These are phyloP conservation scores for Linnaemya vulpina DNA, from an alignment of 2,888 invertebrate genomes.

Conservation along the genomic window DNA sequence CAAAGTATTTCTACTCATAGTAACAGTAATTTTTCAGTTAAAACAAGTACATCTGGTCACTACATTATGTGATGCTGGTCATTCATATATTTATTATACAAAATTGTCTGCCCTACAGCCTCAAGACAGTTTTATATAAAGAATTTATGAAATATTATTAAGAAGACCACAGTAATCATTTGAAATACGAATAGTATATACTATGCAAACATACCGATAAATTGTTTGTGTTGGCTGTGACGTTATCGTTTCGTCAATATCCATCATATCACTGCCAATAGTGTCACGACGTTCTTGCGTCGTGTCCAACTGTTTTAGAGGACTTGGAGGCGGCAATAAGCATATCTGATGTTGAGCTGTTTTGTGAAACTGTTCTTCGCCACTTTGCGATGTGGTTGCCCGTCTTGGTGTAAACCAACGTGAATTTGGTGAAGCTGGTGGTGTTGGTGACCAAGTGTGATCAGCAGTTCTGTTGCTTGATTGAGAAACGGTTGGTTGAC, in stretches of 20 bases:
- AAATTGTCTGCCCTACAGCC: too few relatives aligned
- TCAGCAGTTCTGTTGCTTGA: slow-evolving; percentile 72
- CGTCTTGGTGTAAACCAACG: slow-evolving; percentile 68
- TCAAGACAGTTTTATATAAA: too few relatives aligned
- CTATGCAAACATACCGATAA: slow-evolving; percentile 56
- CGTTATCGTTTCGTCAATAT: slow-evolving; percentile 74
- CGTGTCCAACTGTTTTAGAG: slow-evolving; percentile 8
- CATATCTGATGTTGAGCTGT: slow-evolving; percentile 40
- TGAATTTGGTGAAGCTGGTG: slow-evolving; percentile 78
- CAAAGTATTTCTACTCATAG: too few relatives aligned
- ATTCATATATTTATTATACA: too few relatives aligned
- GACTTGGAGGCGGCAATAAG: slow-evolving; percentile 51
- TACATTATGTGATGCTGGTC: too few relatives aligned
- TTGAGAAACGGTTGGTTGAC: slow-evolving; percentile 61
- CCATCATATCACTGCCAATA: slow-evolving; percentile 79
- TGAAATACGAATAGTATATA: neutral
- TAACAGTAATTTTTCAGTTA: too few relatives aligned
- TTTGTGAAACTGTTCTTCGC: slow-evolving; percentile 41
- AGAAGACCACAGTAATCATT: too few relatives aligned
- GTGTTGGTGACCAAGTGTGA: slow-evolving; percentile 79
- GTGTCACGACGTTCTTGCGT: slow-evolving; percentile 64
- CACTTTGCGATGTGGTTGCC: slow-evolving; percentile 52
- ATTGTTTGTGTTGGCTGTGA: slow-evolving; percentile 68
- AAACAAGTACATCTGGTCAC: too few relatives aligned
- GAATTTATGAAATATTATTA: too few relatives aligned